Conservation (phyloP, 2,113 vertebrate species). For the Fregata magnificens region DNA sequence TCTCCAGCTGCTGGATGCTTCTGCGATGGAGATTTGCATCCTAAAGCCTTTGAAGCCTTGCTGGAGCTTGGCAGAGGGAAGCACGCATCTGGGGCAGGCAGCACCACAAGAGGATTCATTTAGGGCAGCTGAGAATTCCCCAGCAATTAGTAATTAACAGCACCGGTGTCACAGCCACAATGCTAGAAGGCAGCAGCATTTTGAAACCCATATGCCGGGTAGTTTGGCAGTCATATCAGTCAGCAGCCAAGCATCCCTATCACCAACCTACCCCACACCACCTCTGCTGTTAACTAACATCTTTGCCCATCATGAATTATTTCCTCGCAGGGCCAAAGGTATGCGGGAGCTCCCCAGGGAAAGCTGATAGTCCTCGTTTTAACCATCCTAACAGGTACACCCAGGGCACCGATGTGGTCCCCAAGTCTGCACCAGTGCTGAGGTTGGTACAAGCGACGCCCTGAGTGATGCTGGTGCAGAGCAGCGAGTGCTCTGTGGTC, state of each 20-base stretch:
- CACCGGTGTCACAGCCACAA: fast-evolving
- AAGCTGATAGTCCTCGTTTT: background rate
- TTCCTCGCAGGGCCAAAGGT: background rate
- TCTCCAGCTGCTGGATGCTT: background rate
- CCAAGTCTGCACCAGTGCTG: background rate
- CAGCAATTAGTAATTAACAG: background rate
- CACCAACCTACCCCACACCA: fast-evolving
- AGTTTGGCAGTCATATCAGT: background rate
- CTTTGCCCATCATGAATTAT: background rate
- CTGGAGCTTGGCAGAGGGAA: background rate
- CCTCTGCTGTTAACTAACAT: background rate
- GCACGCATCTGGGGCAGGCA: background rate
- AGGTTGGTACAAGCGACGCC: background rate
- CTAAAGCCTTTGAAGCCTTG: background rate
- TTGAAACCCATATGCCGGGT: fast-evolving
- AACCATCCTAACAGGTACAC: background rate
- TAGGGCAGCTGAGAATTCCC: background rate
- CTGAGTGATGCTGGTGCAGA: background rate
- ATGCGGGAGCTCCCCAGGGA: background rate
- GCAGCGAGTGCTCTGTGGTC: background rate
- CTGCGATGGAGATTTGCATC: background rate
- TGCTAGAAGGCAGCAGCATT: background rate
- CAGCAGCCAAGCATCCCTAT: background rate
- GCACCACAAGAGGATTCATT: background rate
- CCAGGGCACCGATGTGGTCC: background rate